phyloP scores from a whole-genome alignment of 2,888 invertebrate species.

The Acronicta aceris region DNA sequence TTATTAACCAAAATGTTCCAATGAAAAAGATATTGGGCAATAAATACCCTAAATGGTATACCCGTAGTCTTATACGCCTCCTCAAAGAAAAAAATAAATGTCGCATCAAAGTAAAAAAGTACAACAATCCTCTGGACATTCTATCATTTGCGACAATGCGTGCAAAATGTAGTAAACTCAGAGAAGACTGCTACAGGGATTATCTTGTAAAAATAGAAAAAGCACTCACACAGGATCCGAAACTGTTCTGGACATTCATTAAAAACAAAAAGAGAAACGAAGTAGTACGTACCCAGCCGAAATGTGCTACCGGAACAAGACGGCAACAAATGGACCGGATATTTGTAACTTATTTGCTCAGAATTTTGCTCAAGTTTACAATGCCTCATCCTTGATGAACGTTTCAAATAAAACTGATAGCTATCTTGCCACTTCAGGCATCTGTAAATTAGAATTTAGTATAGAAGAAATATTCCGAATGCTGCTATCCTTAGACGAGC shows the following conservation, averaged over 20 bases:
- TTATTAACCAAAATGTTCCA: slow-evolving; percentile 8
- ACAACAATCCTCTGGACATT: slow-evolving; percentile 37
- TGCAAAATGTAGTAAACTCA: slow-evolving; percentile 5
- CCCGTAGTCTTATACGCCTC: slow-evolving; percentile 13
- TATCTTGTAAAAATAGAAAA: slow-evolving; percentile 22
- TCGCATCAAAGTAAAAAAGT: slow-evolving; percentile 26
- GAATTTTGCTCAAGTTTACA: slow-evolving; percentile 10
- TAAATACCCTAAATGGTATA: slow-evolving; percentile 39
- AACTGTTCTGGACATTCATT: slow-evolving; percentile 36
- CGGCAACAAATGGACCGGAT: slow-evolving; percentile 8
- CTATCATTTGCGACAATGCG: slow-evolving; percentile 17
- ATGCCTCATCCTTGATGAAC: not conserved
- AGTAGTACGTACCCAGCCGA: slow-evolving; percentile 21
- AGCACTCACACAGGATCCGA: slow-evolving; percentile 25
- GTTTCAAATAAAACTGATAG: not conserved
- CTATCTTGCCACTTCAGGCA: not conserved
- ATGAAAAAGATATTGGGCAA: slow-evolving; percentile 4
- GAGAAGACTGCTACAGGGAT: not conserved
- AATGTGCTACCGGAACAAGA: slow-evolving; percentile 14
- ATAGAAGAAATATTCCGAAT: not conserved
- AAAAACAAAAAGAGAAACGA: slow-evolving; percentile 21
- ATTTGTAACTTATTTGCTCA: slow-evolving; percentile 31
- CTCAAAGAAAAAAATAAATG: slow-evolving; percentile 29
- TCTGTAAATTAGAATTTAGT: slow-evolving; percentile 2
- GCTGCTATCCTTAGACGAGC: not conserved